phyloP scores from a whole-genome alignment of 2,888 invertebrate genomes.

The Ornithoptera alexandrae region DNA sequence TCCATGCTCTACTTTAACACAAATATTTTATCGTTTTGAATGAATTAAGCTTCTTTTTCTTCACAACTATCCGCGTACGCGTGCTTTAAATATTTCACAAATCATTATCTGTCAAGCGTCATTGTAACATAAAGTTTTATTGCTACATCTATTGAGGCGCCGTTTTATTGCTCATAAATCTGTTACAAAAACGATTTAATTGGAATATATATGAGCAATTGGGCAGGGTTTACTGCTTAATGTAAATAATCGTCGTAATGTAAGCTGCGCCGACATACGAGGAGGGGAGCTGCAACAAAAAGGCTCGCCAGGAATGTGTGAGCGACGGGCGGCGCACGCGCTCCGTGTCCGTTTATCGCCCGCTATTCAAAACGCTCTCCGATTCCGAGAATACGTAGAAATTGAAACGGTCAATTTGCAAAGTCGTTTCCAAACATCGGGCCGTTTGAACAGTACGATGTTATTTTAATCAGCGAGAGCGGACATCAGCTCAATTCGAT shows the following conservation, averaged over 20 bases:
- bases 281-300: constrained; percentile 50
- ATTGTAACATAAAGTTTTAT: constrained; percentile 10
- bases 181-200: neutral
- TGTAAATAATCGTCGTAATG: neutral
- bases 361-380: constrained; percentile 47
- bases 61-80: neutral
- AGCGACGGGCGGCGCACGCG: constrained; percentile 51
- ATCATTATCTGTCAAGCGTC: constrained; percentile 1
- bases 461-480: constrained; percentile 29
- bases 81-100: constrained; percentile 6
- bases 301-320: constrained; percentile 60
- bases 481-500: constrained; percentile 27
- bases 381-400: constrained; percentile 41
- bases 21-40: neutral
- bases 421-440: constrained; percentile 30
- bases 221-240: neutral
- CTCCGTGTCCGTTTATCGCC: constrained; percentile 46
- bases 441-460: constrained; percentile 23
- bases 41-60: neutral
- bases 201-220: neutral
- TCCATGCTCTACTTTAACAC: constrained; percentile 1
- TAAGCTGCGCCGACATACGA: constrained; percentile 2
- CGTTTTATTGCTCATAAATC: constrained; percentile 10
- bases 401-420: constrained; percentile 38
- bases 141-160: constrained; percentile 1